phyloP scores from a whole-genome alignment of 2,888 invertebrate genomes.

The Sminthurides aquaticus region DNA sequence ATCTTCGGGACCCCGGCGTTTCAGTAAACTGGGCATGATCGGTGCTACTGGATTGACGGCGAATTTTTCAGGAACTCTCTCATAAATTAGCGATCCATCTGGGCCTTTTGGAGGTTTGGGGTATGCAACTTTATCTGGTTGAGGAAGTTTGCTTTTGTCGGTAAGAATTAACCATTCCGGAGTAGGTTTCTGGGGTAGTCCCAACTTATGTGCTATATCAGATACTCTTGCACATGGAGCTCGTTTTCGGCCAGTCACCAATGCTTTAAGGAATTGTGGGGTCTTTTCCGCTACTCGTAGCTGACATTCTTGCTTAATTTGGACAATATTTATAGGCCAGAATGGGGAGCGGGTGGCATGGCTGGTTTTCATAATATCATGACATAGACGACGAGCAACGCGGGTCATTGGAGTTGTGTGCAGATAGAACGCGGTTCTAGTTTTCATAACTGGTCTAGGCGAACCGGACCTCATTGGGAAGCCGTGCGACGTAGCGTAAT shows the following conservation, averaged over 20 bases:
- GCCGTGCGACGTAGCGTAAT: slow-evolving; percentile 88
- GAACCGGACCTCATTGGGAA: slow-evolving; percentile 64
- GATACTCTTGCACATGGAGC: slow-evolving; percentile 29
- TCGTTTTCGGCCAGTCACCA: slow-evolving; percentile 54
- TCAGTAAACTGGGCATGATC: slow-evolving; percentile 56
- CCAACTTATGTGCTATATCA: slow-evolving; percentile 50
- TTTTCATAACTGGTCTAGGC: slow-evolving; percentile 92
- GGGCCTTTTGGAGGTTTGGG: slow-evolving; percentile 86
- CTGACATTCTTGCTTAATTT: slow-evolving; percentile 77
- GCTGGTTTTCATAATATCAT: slow-evolving; percentile 69
- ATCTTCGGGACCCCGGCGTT: slow-evolving; percentile 80
- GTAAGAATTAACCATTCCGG: slow-evolving; percentile 69
- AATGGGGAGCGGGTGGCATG: slow-evolving; percentile 84
- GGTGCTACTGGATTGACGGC: slow-evolving; percentile 51
- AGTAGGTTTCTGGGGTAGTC: slow-evolving; percentile 54
- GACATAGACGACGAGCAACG: slow-evolving; percentile 77
- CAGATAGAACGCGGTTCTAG: slow-evolving; percentile 90
- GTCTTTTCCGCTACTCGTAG: slow-evolving; percentile 55
- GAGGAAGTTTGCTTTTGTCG: slow-evolving; percentile 67
- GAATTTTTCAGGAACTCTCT: slow-evolving; percentile 73
- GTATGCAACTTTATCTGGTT: slow-evolving; percentile 72
- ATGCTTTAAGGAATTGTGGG: slow-evolving; percentile 53
- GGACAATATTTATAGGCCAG: slow-evolving; percentile 54
- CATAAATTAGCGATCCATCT: slow-evolving; percentile 80
- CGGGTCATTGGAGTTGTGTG: slow-evolving; percentile 84